Conservation (phyloP, 2,888 invertebrate genomes). For the Eurytoma adleriae region DNA sequence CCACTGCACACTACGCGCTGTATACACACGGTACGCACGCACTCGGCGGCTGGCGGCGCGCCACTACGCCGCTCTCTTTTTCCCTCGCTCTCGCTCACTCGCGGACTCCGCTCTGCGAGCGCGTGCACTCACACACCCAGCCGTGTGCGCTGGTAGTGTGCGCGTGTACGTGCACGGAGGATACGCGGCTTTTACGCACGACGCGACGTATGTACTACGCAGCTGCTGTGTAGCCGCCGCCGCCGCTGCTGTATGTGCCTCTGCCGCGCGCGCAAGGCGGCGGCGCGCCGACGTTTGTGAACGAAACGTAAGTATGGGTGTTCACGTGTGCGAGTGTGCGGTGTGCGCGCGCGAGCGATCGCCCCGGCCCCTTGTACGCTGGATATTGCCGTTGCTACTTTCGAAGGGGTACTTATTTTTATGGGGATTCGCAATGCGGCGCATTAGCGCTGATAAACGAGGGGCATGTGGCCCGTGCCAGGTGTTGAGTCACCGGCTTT, state of each 20-base stretch:
- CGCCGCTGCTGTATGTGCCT: not conserved
- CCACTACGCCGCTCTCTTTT: not conserved
- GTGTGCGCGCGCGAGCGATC: not conserved
- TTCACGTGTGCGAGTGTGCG: not conserved
- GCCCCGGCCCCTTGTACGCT: conserved; percentile 13
- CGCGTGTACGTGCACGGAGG: not conserved
- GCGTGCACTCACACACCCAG: too few species aligned
- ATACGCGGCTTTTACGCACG: not conserved
- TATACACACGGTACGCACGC: too few species aligned
- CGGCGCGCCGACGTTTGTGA: not conserved
- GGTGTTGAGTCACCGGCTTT: too few species aligned
- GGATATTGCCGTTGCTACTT: not conserved
- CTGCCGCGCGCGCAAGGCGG: not conserved
- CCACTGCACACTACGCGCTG: too few species aligned
- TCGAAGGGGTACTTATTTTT: not conserved
- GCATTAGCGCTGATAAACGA: not conserved
- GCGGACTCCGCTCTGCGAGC: too few species aligned
- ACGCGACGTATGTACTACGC: conserved; percentile 1
- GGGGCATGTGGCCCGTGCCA: too few species aligned
- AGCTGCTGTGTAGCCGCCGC: conserved; percentile 1
- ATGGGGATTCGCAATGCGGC: not conserved
- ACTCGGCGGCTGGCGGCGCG: too few species aligned
- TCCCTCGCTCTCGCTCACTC: not conserved
- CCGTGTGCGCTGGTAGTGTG: not conserved
- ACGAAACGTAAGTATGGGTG: not conserved